These are phyloP conservation scores for Pangasius djambal DNA, from an alignment of 2,797 vertebrate genomes.

Conservation along the genomic window DNA sequence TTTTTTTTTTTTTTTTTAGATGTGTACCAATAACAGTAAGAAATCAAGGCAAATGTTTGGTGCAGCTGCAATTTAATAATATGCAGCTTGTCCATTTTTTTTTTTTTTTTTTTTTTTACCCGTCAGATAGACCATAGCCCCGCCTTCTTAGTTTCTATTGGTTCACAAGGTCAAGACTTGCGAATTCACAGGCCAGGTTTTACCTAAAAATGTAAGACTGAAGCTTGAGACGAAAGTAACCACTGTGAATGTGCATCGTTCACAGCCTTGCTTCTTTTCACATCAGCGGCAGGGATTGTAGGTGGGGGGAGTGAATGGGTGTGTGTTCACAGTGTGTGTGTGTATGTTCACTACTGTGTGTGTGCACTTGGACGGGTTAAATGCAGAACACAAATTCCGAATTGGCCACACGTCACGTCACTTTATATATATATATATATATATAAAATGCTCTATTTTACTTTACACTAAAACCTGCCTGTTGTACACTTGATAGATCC, in stretches of 20 bases:
- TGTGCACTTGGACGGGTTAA: no score
- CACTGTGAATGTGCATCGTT: neutral
- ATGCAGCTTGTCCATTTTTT: neutral
- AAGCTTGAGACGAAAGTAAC: neutral
- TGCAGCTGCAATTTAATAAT: neutral
- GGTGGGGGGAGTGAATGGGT: no score
- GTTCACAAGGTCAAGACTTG: neutral
- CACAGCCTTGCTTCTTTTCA: neutral
- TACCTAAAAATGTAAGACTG: neutral
- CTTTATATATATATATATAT: no score
- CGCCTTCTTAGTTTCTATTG: neutral
- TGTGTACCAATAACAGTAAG: neutral
- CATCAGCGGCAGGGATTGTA: neutral
- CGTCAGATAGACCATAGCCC: neutral
- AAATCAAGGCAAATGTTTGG: neutral
- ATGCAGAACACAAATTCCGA: no score
- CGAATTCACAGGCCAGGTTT: neutral
- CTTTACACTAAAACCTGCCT: neutral
- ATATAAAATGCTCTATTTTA: no score
- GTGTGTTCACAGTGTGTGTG: no score
- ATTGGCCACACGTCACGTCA: no score
- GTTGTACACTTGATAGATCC: neutral
- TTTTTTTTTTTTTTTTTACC: neutral
- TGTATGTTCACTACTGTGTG: no score
- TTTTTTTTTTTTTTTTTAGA: neutral